Conservation (phyloP, 1,140 invertebrate genomes). For the Apis laboriosa region DNA sequence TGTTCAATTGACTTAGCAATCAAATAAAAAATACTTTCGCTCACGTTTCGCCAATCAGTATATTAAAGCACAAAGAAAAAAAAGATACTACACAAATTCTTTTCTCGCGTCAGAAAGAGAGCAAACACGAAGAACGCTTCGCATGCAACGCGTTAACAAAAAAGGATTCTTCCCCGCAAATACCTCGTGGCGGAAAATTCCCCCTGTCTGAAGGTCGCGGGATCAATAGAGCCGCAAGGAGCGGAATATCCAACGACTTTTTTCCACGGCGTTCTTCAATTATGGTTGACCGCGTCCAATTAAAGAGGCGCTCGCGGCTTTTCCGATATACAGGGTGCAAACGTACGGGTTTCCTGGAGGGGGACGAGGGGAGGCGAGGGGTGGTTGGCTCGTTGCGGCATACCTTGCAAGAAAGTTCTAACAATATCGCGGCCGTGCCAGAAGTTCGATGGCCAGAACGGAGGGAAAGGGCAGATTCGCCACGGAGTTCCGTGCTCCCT, state of each 20-base stretch:
- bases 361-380: too few relatives aligned
- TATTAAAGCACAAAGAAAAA: too few relatives aligned
- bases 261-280: conserved; percentile 37
- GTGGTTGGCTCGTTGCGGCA: conserved; percentile 47
- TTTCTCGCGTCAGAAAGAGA: too few relatives aligned
- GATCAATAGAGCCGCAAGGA: conserved; percentile 9
- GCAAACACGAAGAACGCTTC: too few relatives aligned
- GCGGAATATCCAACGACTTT: conserved; percentile 22
- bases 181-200: background rate
- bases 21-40: too few relatives aligned
- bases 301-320: conserved; percentile 51
- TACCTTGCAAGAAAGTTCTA: conserved; percentile 70
- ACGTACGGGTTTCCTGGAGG: conserved; percentile 27
- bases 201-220: background rate
- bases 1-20: too few relatives aligned
- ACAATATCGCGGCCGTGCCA: conserved; percentile 65
- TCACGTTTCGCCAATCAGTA: too few relatives aligned
- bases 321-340: conserved; percentile 43
- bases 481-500: conserved; percentile 49
- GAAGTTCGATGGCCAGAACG: conserved; percentile 51
- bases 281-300: conserved; percentile 52
- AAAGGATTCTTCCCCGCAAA: background rate
- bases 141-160: background rate
- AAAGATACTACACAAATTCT: too few relatives aligned
- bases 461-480: conserved; percentile 51